Conservation (phyloP, 2,888 invertebrate species). For the Drosophila eohydei region DNA sequence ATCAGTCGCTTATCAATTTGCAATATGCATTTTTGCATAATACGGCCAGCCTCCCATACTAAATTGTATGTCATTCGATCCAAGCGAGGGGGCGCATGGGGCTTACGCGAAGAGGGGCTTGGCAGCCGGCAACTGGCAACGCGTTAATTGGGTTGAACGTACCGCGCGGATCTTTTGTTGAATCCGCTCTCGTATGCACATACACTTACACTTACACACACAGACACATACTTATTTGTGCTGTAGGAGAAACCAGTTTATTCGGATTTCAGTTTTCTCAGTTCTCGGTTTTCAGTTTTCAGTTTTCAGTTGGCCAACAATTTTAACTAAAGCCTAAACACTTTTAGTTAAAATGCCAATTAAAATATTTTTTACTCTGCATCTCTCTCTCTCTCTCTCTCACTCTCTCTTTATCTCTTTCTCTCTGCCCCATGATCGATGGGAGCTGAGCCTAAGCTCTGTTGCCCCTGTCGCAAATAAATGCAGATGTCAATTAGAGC, state of each 20-base stretch:
- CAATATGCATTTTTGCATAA: constrained; percentile 78
- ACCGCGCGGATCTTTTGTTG: constrained; percentile 67
- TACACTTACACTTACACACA: constrained; percentile 1
- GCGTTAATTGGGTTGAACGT: constrained; percentile 84
- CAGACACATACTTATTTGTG: background rate
- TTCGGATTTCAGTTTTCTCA: constrained; percentile 31
- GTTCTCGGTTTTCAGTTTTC: constrained; percentile 34
- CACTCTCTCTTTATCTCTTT: constrained; percentile 14
- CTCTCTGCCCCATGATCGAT: constrained; percentile 30
- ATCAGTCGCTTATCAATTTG: constrained; percentile 73
- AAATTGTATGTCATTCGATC: constrained; percentile 58
- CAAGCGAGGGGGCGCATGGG: background rate
- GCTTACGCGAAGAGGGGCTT: background rate
- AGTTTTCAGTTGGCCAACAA: constrained; percentile 63
- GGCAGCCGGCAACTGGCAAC: constrained; percentile 35
- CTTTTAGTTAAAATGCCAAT: constrained; percentile 85
- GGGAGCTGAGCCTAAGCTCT: constrained; percentile 16
- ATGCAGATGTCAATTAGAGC: constrained; percentile 84
- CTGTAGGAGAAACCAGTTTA: constrained; percentile 56
- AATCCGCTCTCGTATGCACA: constrained; percentile 29
- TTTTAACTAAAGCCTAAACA: constrained; percentile 84
- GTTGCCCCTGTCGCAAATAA: constrained; percentile 69
- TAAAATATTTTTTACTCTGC: constrained; percentile 78
- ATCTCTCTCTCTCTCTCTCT: constrained; percentile 8
- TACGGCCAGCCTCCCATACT: constrained; percentile 52